Evolutionary conservation across 2,797 vertebrate genomes (phyloP), one percentile per base, ranked within the genome.

Genomic region (Hybognathus amarus): DNA sequence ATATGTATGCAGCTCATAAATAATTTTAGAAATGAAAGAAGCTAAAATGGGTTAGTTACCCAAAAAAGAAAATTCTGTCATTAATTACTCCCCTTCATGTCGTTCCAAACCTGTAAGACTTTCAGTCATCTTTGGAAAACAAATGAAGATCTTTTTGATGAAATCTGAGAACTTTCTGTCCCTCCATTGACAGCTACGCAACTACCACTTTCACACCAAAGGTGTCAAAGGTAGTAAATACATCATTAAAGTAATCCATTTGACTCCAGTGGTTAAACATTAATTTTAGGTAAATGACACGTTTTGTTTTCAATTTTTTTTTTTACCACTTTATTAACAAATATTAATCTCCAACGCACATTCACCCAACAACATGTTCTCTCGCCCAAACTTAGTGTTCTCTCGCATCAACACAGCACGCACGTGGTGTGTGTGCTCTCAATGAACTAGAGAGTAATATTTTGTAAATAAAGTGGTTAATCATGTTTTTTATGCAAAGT

Each of bases 1-100:
- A 80, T 63, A 36, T 81, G 24, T 17, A 63, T 24, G 56, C 18
- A 47, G 27, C 42, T 81, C 20, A 73, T 73, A n/a, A 45, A 77
- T 27, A 73, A 73, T 24, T 17, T 74, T 64, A 2, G 22, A 64
- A 63, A 45, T 63, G 18, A 24, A 61, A 36, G 38, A 63, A 1
- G 10, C 24, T 45, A 64, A 36, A 73, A 63, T 47, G 42, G 11
- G 42, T 1, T 45, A 45, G 40, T 42, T 42, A 3, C 10, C 40
- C 40, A 42, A 42, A 42, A 15, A 47, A 5, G 1, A 5, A 5
- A 47, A 5, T 42, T 42, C 40, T 12, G 40, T 42, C 3, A 42
- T 11, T 42, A 42, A 12, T 47, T 15, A 47, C 45, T 45, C 45
- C 1, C 12, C 10, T 12, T 15, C 12, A 4, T 45, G 45, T 45